Evolutionary conservation across 2,113 vertebrate species (phyloP), one percentile per base, ranked within the genome.

Genomic region (Myotis davidii): DNA sequence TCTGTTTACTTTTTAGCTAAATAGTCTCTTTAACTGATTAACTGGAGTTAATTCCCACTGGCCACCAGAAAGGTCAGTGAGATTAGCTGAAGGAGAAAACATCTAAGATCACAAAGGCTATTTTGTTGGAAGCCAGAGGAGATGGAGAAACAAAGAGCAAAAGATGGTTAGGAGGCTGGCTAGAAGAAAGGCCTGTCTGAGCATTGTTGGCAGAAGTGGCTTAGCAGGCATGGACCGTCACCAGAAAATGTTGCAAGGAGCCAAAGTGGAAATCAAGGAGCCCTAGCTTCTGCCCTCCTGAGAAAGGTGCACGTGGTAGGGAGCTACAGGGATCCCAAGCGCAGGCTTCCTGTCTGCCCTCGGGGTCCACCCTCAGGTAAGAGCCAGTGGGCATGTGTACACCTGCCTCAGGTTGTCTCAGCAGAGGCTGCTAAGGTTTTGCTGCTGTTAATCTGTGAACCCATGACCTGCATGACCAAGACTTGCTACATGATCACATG

Each of bases 21-120:
- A 90, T 82, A 61, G 94, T 76, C 86, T 96, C 74, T 39, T 86
- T 72, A 76, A 93, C 83, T 79, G 70, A 88, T 92, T 90, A 95
- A 88, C 88, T 29, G n/a, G 64, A 93, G 79, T 95, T 72, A 67
- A 84, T 73, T 94, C 61, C 32, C 81, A 48, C 7, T 37, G 21
- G 45, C 54, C 67, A 27, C 13, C 45, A 59, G 67, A 61, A 91
- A 89, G 32, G 27, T 86, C 23, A 2, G 54, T 17, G 61, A 84
- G 45, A 64, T 42, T 23, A 27, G 34, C 83, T 87, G 81, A 37
- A 0, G 25, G 50, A 37, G 59, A 65, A 79, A 34, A 65, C 67
- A 48, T 29, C 56, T 27, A 18, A 32, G 65, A 64, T 4, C 0
- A 1, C 34, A 32, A 37, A 85, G 61, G 13, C 81, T 25, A 11